Percentiles rank a stretch among this genome's conserved stretches.
These are phyloP conservation scores for Zoanthus solanderi DNA, from an alignment of 92 coral and sea anemone genomes.

Conservation along the genomic window DNA sequence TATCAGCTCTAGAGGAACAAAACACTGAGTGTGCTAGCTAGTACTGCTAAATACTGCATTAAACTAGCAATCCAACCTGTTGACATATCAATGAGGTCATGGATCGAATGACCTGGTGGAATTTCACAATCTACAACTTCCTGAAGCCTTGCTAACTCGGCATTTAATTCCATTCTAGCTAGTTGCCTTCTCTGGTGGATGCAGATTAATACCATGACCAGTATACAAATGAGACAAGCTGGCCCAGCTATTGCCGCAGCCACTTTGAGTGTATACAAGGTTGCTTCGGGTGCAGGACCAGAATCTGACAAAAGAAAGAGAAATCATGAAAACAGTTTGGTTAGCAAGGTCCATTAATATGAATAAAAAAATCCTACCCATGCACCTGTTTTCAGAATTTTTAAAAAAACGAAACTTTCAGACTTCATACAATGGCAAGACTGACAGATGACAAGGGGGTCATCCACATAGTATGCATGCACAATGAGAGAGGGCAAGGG, in stretches of 20 bases:
- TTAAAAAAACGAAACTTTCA: too few relatives aligned
- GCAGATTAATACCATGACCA: slow-evolving; percentile 78
- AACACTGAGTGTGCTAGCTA: too few relatives aligned
- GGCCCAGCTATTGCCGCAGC: slow-evolving; percentile 89
- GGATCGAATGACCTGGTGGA: slow-evolving; percentile 75
- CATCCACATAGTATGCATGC: too few relatives aligned
- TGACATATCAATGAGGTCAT: slow-evolving; percentile 80
- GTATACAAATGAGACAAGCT: slow-evolving; percentile 71
- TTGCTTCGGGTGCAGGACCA: slow-evolving; percentile 8
- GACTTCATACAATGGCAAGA: too few relatives aligned
- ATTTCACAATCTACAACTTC: slow-evolving; percentile 72
- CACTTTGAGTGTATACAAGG: slow-evolving; percentile 73
- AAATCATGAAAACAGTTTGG: neutral
- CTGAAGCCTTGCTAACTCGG: slow-evolving; percentile 58
- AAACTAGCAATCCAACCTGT: slow-evolving; percentile 61
- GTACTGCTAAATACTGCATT: too few relatives aligned
- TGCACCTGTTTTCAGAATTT: too few relatives aligned
- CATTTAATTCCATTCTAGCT: slow-evolving; percentile 53
- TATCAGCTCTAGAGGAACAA: too few relatives aligned
- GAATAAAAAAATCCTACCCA: too few relatives aligned
- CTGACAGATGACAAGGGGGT: too few relatives aligned
- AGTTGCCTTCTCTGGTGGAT: slow-evolving; percentile 74
- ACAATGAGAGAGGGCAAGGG: too few relatives aligned
- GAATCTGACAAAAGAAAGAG: neutral
- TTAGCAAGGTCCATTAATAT: too few relatives aligned